Percentiles rank a stretch among this genome's conserved stretches.
Evolutionary conservation across 1,140 invertebrate species (phyloP).

Genomic region (Drosophila dunni): DNA sequence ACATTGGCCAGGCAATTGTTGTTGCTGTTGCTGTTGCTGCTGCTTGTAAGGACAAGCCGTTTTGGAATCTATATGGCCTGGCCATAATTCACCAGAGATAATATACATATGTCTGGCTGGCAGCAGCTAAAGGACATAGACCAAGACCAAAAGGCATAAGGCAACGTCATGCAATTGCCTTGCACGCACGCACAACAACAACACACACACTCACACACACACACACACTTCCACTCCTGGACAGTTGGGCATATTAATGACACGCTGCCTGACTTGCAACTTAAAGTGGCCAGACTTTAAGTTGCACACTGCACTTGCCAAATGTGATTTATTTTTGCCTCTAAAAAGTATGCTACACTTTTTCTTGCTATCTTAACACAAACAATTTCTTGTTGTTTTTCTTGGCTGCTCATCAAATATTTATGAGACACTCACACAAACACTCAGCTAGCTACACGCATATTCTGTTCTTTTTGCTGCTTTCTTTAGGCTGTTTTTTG

Average conservation of each 20-base stretch:
- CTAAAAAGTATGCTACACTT: slow-evolving; percentile 20
- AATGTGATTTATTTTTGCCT: not conserved
- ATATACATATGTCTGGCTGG: slow-evolving; percentile 73
- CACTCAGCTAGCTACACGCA: slow-evolving; percentile 15
- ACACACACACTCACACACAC: slow-evolving; percentile 23
- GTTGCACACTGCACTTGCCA: slow-evolving; percentile 13
- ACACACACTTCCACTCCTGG: slow-evolving; percentile 24
- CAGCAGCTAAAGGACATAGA: slow-evolving; percentile 20
- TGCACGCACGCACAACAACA: slow-evolving; percentile 36
- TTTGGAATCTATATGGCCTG: slow-evolving; percentile 79
- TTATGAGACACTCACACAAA: slow-evolving; percentile 20
- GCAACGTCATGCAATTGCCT: slow-evolving; percentile 40
- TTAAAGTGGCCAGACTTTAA: slow-evolving; percentile 27
- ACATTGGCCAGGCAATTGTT: slow-evolving; percentile 39
- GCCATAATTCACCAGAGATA: slow-evolving; percentile 81
- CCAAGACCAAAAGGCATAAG: slow-evolving; percentile 9
- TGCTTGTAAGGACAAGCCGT: slow-evolving; percentile 76
- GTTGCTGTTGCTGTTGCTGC: slow-evolving; percentile 31
- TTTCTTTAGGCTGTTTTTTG: not conserved
- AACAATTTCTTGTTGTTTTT: slow-evolving; percentile 1
- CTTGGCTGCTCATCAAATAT: slow-evolving; percentile 43
- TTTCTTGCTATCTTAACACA: not conserved
- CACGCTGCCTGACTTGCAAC: slow-evolving; percentile 47
- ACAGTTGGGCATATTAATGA: slow-evolving; percentile 50
- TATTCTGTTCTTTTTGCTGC: slow-evolving; percentile 20